Conservation (phyloP, 2,797 vertebrate species). For the Cephalopachus bancanus region DNA sequence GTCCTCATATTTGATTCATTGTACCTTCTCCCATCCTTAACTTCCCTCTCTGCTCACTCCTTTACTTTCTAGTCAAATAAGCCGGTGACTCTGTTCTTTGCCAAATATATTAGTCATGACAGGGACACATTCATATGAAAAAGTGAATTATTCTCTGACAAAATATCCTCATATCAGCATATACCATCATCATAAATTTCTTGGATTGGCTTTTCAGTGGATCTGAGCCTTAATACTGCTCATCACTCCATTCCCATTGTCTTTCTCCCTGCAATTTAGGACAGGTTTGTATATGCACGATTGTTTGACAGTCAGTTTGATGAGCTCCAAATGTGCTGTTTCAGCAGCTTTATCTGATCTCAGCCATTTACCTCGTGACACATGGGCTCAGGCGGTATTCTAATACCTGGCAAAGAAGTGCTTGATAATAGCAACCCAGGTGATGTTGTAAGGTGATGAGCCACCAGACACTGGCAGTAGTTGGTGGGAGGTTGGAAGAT, state of each 20-base stretch:
- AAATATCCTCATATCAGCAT: background rate
- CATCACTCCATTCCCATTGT: background rate
- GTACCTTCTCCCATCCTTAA: background rate
- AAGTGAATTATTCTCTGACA: background rate
- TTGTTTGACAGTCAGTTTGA: background rate
- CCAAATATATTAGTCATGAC: background rate
- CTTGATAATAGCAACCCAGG: background rate
- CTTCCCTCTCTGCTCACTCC: background rate
- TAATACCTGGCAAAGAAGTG: background rate
- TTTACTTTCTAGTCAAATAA: background rate
- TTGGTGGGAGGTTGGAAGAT: background rate
- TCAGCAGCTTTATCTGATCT: background rate
- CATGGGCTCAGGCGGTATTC: background rate
- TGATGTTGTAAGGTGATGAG: background rate
- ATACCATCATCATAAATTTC: background rate
- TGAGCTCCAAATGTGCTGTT: background rate
- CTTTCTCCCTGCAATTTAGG: background rate
- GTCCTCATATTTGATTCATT: background rate
- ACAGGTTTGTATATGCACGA: background rate
- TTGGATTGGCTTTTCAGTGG: background rate
- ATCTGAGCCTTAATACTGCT: rapidly evolving
- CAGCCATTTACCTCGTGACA: background rate
- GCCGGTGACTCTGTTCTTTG: background rate
- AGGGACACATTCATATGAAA: background rate
- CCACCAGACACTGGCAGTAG: background rate